A percentile compares a stretch with the other conserved stretches of the same genome.
Conservation (phyloP, 2,113 vertebrate genomes). For the Triplophysa siluroides region DNA sequence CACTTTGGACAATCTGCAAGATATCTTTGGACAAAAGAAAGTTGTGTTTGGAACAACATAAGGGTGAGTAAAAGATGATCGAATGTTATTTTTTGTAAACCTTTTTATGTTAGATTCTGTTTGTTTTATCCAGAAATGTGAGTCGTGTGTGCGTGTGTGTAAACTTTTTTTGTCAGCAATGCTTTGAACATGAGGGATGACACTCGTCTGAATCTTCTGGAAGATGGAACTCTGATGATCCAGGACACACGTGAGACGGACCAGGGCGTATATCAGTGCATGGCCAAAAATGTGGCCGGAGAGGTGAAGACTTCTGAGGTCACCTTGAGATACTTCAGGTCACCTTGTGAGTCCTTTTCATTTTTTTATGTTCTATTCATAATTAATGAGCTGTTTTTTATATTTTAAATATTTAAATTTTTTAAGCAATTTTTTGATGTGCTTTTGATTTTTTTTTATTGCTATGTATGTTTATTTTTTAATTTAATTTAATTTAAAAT, state of each 20-base stretch:
- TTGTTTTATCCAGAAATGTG: neutral
- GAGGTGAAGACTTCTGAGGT: constrained; percentile 96
- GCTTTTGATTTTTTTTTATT: too few species aligned
- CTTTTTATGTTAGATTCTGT: neutral
- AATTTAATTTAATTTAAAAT: too few species aligned
- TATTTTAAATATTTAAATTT: too few species aligned
- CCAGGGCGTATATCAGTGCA: constrained; percentile 96
- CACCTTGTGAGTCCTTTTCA: constrained; percentile 77
- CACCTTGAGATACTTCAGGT: constrained; percentile 91
- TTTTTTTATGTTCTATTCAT: too few species aligned
- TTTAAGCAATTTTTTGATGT: too few species aligned
- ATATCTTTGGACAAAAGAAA: too few species aligned
- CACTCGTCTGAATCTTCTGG: constrained; percentile 90
- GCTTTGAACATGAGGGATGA: constrained; percentile 94
- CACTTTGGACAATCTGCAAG: neutral
- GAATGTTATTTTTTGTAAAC: neutral
- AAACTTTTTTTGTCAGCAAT: constrained; percentile 71
- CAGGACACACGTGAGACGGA: constrained; percentile 93
- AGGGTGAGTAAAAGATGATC: neutral
- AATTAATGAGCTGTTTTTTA: too few species aligned
- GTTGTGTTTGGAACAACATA: neutral
- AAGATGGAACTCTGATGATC: constrained; percentile 96
- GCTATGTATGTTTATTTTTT: too few species aligned
- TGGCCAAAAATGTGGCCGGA: constrained; percentile 96
- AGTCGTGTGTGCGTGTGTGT: neutral